Evolutionary conservation across 2,113 vertebrate genomes (phyloP), one percentile per base, ranked within the genome.

Genomic region (Dendropsophus ebraccatus): DNA sequence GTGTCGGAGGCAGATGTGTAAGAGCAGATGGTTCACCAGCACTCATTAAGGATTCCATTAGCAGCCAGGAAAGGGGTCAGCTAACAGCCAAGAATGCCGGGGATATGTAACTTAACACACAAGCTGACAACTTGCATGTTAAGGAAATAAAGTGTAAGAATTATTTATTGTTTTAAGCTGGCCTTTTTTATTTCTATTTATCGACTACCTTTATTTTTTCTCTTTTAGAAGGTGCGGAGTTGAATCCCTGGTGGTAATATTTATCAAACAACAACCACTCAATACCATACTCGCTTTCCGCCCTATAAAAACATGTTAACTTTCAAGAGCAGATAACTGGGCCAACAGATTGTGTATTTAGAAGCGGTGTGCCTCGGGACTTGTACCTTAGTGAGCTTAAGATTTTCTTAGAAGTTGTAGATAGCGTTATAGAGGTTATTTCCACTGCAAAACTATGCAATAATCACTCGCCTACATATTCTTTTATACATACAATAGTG

Each of bases 31-130:
- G 85, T 74, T 87, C 67, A 60, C n/a, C 78, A 81, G 77, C 25
- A 5, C 78, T 87, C 85, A 87, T 87, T 86, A 86, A 86, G 77
- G 50, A 81, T 86, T 86, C 84, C 84, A 87, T 87, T 87, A 87
- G 54, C 77, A 81, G 78, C 67, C 84, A 81, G 54, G 77, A 86
- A 86, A 81, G 69, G 85, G 78, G 77, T 86, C 85, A 81, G 50
- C 85, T 86, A 81, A 35, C 77, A 86, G 85, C 77, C 85, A 81
- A 58, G 78, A 81, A 87, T 81, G 77, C 78, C 37, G 54, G 5
- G 69, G 78, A 72, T 87, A 81, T 86, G 84, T 86, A 86, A 86
- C 77, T 49, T 81, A 81, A 86, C 77, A 86, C 77, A 35, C 78
- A 81, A 23, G 37, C 77, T 86, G 85, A 81, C 85, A 87, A 87